phyloP scores from a whole-genome alignment of 2,113 vertebrate species.

The Melospiza melodia region DNA sequence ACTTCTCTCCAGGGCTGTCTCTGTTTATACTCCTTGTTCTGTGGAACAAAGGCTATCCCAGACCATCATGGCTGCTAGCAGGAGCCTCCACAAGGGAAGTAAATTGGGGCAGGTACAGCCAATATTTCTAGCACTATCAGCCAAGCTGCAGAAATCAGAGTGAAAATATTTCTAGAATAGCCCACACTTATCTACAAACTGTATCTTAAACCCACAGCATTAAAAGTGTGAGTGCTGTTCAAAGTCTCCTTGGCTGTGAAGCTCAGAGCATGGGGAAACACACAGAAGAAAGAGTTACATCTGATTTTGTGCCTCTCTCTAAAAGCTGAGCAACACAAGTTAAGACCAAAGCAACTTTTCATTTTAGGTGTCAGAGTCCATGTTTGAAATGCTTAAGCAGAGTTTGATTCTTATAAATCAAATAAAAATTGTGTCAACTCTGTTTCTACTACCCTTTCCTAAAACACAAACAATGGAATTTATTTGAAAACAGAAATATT shows the following conservation, averaged over 20 bases:
- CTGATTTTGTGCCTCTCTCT: background rate
- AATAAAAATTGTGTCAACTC: background rate
- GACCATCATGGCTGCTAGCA: background rate
- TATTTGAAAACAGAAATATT: background rate
- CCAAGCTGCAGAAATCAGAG: background rate
- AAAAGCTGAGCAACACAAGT: background rate
- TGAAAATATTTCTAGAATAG: background rate
- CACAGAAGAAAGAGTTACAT: background rate
- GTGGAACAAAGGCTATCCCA: background rate
- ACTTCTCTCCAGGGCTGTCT: background rate
- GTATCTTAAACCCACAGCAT: background rate
- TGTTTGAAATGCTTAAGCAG: background rate
- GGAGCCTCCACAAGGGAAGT: background rate
- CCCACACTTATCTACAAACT: background rate
- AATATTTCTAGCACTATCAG: background rate
- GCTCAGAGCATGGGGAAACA: background rate
- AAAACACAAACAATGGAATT: background rate
- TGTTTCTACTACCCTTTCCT: background rate
- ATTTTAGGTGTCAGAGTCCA: background rate
- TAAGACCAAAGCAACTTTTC: background rate
- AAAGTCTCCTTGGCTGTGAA: background rate
- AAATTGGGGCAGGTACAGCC: background rate
- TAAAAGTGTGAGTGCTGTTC: background rate
- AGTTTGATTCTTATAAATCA: background rate
- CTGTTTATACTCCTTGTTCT: background rate